phyloP scores from a whole-genome alignment of 2,113 vertebrate genomes.

The Pluvialis apricaria region DNA sequence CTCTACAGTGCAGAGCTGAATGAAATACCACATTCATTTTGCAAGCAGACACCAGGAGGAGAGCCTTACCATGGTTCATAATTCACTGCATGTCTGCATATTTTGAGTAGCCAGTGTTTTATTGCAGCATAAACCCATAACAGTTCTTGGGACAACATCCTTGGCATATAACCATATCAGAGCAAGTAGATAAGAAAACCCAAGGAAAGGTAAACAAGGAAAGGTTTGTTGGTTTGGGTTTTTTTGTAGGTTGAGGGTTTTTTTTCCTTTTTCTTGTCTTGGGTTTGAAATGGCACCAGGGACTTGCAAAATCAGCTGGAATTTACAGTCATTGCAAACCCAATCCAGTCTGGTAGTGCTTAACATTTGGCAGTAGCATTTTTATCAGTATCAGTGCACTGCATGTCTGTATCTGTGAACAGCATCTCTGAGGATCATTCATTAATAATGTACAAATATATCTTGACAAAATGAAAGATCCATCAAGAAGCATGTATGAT shows the following conservation, averaged over 20 bases:
- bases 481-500: background rate
- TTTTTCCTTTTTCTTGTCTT: background rate
- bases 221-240: no score
- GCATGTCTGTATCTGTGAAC: background rate
- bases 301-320: background rate
- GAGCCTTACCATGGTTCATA: rapidly evolving
- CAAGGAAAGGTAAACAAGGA: background rate
- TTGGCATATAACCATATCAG: background rate
- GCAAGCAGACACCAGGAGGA: rapidly evolving
- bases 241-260: background rate
- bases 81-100: background rate
- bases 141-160: background rate
- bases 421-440: background rate
- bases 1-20: background rate
- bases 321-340: background rate
- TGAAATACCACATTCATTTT: background rate
- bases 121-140: background rate
- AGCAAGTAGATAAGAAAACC: background rate
- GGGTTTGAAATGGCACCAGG: background rate
- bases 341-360: background rate
- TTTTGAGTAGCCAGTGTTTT: background rate
- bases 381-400: background rate
- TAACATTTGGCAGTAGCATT: background rate
- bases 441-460: background rate
- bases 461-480: background rate